Base-by-base conservation (phyloP, 1,140 invertebrate species). In the Archegozetes longisetosus region DNA sequence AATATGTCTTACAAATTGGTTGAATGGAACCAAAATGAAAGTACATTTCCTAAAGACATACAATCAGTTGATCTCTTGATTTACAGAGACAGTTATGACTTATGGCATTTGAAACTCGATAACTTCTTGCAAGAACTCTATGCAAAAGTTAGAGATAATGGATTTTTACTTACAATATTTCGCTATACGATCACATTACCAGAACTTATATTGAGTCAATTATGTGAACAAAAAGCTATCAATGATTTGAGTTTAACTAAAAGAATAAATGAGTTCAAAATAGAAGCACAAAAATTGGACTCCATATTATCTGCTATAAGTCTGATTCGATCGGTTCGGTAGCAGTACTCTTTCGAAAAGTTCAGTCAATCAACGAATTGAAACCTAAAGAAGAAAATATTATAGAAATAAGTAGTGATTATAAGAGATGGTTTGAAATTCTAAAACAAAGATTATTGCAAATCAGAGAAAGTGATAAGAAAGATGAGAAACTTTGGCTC, bases 401-500 rank as follows among this genome's bases (percentile, higher is more conserved):
- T 73, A 6, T 46, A 64, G 14, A 51, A 62, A 65, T 74, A 23
- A 68, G 74, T 47, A 69, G 71, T 59, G 65, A 70, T 26, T 64
- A 70, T 17, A 64, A 71, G 46, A 72, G 70, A 58, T 96, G 91
- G 91, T 78, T 95, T 14, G 85, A 88, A 54, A 64, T 68, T 26
- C 53, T 73, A 3, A 72, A 71, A 62, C 22, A 52, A 20, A 22
- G 22, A 13, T 3, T 67, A 13, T 67, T 68, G 48, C 52, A 76
- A 78, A 70, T 71, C 23, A 71, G 78, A 60, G 28, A 69, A 22
- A 66, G 58, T 14, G 58, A 66, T 49, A 60, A 69, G 52, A 51
- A 64, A 54, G 65, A 68, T 48, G 79, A 81, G 64, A 58, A 51
- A 23, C 74, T 90, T 40, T 80, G 88, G 67, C 68, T 88, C 9